Conservation (phyloP, 2,113 vertebrate genomes). For the Sterrhoptilus dennistouni region DNA sequence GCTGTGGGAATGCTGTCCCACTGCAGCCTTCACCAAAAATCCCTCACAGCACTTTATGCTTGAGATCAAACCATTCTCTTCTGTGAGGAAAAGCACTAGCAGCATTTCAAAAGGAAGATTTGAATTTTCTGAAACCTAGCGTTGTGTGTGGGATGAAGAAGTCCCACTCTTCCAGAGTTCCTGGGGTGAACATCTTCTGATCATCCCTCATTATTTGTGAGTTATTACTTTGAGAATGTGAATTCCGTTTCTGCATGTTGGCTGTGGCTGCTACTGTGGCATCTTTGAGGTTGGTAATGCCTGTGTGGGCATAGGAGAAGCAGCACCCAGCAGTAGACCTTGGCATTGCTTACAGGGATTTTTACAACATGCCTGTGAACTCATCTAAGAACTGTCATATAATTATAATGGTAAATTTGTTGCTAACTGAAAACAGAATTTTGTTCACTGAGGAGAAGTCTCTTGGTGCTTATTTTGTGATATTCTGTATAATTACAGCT, state of each 20-base stretch:
- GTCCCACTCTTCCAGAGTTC: background rate
- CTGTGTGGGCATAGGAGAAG: background rate
- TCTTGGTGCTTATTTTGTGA: slow-evolving; percentile 54
- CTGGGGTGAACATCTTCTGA: background rate
- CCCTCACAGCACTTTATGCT: background rate
- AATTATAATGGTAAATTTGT: slow-evolving; percentile 39
- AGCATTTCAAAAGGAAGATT: background rate
- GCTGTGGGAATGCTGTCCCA: background rate
- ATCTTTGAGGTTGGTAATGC: background rate
- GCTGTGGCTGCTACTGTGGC: background rate
- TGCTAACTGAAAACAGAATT: slow-evolving; percentile 26
- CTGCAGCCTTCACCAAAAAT: background rate
- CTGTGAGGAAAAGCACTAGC: background rate
- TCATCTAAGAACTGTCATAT: slow-evolving; percentile 37
- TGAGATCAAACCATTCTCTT: background rate
- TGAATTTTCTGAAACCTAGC: background rate
- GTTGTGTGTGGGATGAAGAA: background rate
- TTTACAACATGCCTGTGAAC: slow-evolving; percentile 34
- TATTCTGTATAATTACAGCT: slow-evolving; percentile 38
- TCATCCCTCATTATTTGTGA: background rate
- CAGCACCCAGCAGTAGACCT: background rate
- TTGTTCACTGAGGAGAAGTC: slow-evolving; percentile 33
- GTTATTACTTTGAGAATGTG: background rate
- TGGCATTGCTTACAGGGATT: slow-evolving; percentile 1
- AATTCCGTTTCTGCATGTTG: background rate